phyloP scores from a whole-genome alignment of 2,113 vertebrate genomes.

The Cathartes aura region DNA sequence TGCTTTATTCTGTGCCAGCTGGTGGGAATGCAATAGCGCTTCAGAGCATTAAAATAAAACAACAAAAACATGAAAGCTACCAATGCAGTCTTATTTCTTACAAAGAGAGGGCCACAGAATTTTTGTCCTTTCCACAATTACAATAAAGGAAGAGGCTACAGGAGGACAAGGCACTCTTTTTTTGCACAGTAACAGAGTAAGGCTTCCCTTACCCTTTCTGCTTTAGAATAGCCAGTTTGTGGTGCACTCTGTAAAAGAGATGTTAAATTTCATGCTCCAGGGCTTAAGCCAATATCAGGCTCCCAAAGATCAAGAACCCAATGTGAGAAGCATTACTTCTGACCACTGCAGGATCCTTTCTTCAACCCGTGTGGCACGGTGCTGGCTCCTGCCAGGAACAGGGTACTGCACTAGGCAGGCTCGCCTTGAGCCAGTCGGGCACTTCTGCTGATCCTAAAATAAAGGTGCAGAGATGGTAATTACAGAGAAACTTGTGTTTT shows the following conservation, averaged over 20 bases:
- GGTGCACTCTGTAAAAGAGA: not conserved
- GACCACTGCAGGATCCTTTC: not conserved
- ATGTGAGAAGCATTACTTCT: not conserved
- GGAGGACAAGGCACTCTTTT: rapidly evolving
- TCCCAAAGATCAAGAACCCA: not conserved
- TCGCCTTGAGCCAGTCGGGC: not conserved
- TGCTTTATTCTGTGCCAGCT: not conserved
- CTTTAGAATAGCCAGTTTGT: not conserved
- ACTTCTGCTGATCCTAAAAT: not conserved
- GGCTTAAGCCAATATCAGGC: not conserved
- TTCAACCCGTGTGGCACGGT: rapidly evolving
- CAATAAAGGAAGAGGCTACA: not conserved
- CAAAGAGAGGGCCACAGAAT: not conserved
- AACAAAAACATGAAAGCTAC: not conserved
- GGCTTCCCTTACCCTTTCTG: not conserved
- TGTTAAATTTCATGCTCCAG: not conserved
- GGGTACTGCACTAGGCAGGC: not conserved
- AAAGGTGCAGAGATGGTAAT: not conserved
- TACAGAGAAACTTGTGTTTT: not conserved
- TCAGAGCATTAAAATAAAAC: not conserved
- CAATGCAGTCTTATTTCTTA: not conserved
- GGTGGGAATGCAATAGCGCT: not conserved
- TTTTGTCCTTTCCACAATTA: not conserved
- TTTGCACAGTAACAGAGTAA: not conserved
- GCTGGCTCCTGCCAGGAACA: not conserved